phyloP scores from a whole-genome alignment of 2,888 invertebrate species.

The Hypomecis atomaria region DNA sequence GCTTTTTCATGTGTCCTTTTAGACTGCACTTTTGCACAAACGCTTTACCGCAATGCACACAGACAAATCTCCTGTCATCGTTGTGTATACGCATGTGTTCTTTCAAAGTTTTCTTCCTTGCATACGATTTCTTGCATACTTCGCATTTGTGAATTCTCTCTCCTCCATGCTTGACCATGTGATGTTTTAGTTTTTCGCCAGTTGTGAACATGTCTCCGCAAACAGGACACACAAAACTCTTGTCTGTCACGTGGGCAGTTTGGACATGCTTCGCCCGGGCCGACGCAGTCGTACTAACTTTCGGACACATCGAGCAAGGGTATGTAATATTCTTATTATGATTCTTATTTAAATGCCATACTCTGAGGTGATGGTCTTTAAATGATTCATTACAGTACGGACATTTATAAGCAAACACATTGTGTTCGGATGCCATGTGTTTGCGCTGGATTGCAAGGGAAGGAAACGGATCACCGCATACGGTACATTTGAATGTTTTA shows the following conservation, averaged over 20 bases:
- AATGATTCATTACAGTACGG: slow-evolving; percentile 49
- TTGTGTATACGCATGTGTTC: slow-evolving; percentile 32
- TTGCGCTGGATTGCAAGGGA: slow-evolving; percentile 48
- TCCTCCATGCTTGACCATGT: slow-evolving; percentile 52
- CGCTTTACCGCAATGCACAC: slow-evolving; percentile 55
- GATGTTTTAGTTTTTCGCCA: slow-evolving; percentile 56
- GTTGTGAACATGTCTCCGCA: slow-evolving; percentile 14
- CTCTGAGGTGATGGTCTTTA: slow-evolving; percentile 54
- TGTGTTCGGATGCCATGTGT: slow-evolving; percentile 59
- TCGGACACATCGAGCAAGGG: slow-evolving; percentile 66
- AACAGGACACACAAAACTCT: background rate
- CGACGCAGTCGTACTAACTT: slow-evolving; percentile 66
- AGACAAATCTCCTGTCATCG: slow-evolving; percentile 42
- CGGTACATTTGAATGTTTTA: slow-evolving; percentile 25
- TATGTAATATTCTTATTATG: slow-evolving; percentile 59
- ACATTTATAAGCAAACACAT: slow-evolving; percentile 49
- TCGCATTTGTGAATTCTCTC: slow-evolving; percentile 12
- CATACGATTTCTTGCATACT: slow-evolving; percentile 47
- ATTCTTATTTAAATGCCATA: slow-evolving; percentile 42
- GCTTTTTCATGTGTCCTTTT: slow-evolving; percentile 36
- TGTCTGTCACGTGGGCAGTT: slow-evolving; percentile 63
- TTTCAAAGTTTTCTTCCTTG: slow-evolving; percentile 57
- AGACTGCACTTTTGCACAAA: slow-evolving; percentile 63
- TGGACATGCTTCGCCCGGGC: slow-evolving; percentile 68
- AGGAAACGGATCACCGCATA: slow-evolving; percentile 54